Conservation (phyloP, 2,888 invertebrate species). For the Ectobius pallidus region DNA sequence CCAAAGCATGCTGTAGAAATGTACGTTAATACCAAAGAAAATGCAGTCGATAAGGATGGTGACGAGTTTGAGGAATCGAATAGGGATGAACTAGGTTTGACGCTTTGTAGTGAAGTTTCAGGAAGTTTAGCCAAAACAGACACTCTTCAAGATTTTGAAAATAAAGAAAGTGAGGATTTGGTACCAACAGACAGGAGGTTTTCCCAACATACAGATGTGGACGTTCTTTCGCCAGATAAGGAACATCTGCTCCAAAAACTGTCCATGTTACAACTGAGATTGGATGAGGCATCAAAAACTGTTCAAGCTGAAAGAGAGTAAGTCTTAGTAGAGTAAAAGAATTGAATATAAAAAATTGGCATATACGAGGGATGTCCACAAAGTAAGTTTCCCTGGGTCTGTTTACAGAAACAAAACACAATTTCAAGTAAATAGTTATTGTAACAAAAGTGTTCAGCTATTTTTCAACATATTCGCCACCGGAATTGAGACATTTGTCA, state of each 20-base stretch:
- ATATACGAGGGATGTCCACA: no score
- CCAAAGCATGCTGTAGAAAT: conserved; percentile 64
- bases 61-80: conserved; percentile 42
- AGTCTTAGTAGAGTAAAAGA: no score
- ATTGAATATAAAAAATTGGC: not conserved
- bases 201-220: conserved; percentile 53
- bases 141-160: not conserved
- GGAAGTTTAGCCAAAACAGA: conserved; percentile 21
- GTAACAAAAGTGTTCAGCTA: no score
- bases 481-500: no score
- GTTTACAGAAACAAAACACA: no score
- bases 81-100: conserved; percentile 20
- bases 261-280: conserved; percentile 68
- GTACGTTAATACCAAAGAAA: conserved; percentile 51
- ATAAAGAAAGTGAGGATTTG: not conserved
- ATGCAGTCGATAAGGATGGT: conserved; percentile 50
- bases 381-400: no score
- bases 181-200: conserved; percentile 33
- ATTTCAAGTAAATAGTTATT: no score
- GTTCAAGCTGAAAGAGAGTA: conserved; percentile 76
- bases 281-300: conserved; percentile 77
- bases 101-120: conserved; percentile 29
- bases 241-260: conserved; percentile 67
- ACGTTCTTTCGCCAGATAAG: conserved; percentile 56
- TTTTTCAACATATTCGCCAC: no score